These are phyloP conservation scores for Heliconius hewitsoni DNA, from an alignment of 1,140 invertebrate genomes.

Conservation along the genomic window DNA sequence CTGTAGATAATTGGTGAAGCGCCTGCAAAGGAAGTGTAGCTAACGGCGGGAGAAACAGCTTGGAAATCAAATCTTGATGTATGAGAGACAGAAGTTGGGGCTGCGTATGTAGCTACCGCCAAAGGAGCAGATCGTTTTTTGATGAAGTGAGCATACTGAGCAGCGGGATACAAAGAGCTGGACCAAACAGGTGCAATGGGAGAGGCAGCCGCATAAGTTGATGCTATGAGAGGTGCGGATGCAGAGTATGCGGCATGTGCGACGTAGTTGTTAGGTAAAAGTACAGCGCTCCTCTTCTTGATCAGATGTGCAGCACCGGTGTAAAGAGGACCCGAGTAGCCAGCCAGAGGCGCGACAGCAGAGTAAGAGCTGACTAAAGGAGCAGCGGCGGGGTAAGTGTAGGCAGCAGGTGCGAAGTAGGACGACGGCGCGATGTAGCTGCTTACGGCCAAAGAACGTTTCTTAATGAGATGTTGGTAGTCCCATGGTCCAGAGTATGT, in stretches of 20 bases:
- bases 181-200: background rate
- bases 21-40: background rate
- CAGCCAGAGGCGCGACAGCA: constrained; percentile 11
- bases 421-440: constrained; percentile 44
- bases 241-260: constrained; percentile 36
- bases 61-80: constrained; percentile 53
- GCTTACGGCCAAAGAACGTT: constrained; percentile 50
- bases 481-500: constrained; percentile 43
- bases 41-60: constrained; percentile 23
- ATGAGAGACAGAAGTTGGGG: constrained; percentile 48
- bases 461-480: constrained; percentile 61
- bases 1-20: background rate
- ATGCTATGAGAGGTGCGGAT: constrained; percentile 36
- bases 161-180: background rate
- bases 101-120: constrained; percentile 42
- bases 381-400: constrained; percentile 13
- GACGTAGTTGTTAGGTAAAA: constrained; percentile 39
- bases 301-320: constrained; percentile 50
- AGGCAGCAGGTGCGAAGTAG: background rate
- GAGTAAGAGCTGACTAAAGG: constrained; percentile 19
- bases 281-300: constrained; percentile 53
- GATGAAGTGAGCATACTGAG: constrained; percentile 51
- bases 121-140: constrained; percentile 63
- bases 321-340: background rate
- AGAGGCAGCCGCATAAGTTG: constrained; percentile 41